These are phyloP conservation scores for Platanista minor DNA, from an alignment of 2,113 vertebrate genomes.

Conservation along the genomic window DNA sequence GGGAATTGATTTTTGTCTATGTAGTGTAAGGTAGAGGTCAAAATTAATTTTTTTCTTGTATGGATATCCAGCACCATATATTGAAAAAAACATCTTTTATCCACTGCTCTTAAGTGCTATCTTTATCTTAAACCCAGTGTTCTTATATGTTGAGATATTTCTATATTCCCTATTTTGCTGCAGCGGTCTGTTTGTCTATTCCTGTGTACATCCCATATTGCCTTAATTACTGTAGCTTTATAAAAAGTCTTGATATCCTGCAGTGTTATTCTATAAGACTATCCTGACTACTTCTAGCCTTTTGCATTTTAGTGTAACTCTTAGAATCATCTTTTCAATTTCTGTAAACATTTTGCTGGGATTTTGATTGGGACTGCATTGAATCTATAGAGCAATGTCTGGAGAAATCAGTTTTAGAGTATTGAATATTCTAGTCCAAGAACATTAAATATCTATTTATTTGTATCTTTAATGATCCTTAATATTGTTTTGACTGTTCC, in stretches of 20 bases:
- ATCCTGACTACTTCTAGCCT: not conserved
- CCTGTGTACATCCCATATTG: not conserved
- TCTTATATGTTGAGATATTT: not conserved
- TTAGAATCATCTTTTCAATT: not conserved
- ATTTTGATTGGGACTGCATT: not conserved
- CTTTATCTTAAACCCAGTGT: not conserved
- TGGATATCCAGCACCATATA: not conserved
- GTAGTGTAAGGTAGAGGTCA: not conserved
- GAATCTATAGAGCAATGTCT: not conserved
- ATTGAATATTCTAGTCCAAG: not conserved
- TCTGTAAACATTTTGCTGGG: not conserved
- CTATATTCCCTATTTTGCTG: not conserved
- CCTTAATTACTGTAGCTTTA: not conserved
- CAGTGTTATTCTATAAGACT: not conserved
- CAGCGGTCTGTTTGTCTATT: not conserved
- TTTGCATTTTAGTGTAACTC: not conserved
- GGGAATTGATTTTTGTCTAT: not conserved
- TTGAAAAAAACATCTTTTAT: not conserved
- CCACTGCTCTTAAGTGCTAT: not conserved
- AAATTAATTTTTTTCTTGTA: not conserved
- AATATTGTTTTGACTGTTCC: not conserved
- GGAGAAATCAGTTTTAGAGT: not conserved
- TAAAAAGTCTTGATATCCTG: not conserved
- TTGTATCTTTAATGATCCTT: not conserved
- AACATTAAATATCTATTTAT: conserved; percentile 1